Evolutionary conservation across 2,888 invertebrate genomes (phyloP), one percentile per base, ranked within the genome.

Genomic region (Eristalis pertinax): DNA sequence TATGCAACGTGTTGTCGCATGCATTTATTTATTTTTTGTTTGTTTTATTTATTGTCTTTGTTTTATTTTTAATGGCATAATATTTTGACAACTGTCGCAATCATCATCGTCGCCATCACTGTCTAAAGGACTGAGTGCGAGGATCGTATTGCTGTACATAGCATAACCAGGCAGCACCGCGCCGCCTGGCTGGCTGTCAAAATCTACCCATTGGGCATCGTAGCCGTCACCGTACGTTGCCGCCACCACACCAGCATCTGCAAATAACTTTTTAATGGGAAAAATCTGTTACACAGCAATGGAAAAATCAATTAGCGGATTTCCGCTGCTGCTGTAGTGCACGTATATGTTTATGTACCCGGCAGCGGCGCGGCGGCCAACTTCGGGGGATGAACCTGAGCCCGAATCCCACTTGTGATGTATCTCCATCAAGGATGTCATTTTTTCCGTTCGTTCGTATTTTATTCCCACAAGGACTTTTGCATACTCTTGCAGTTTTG

Each of bases 1-100:
- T 79, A 43, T 73, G 72, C 72, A 79, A 60, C 38, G 79, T 72
- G 72, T 79, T 79, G 70, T 43, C 69, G n/a, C 35, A 56, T 35
- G 26, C 60, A 60, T 60, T 58, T n/a, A n/a, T n/a, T n/a, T n/a
- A n/a, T 72, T n/a, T 10, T 32, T 32, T 32, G 2, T 2, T 32
- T 32, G 4, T 78, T 73, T 78, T 73, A n/a, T 65, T 79, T 41
- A 19, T 78, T 41, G 15, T 11, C 13, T 24, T 38, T 32, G 19
- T 67, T 72, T 41, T 67, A 60, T 41, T 72, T 72, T 79, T 72
- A 78, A 79, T 60, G 72, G 64, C 69, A 69, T 69, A 78, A 79
- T 73, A 78, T 73, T 79, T 79, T 79, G 79, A 79, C 72, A 73
- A 65, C 29, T 56, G n/a, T 43, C 19, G 50, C 65, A 38, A 69